Evolutionary conservation across 2,797 vertebrate species (phyloP), one percentile per base, ranked within the genome.

Genomic region (Phataginus tricuspis): DNA sequence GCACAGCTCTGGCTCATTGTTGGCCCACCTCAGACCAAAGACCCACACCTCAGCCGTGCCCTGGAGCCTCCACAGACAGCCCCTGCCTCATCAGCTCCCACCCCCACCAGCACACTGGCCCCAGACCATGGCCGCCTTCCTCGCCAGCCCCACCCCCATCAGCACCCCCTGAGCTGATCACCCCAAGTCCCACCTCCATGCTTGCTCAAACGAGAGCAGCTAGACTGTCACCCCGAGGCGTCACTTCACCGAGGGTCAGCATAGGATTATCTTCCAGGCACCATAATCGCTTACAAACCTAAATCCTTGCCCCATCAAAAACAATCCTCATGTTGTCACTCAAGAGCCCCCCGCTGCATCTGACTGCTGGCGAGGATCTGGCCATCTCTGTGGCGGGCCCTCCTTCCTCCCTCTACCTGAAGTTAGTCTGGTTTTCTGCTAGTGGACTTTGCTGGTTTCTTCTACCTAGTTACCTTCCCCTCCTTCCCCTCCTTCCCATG

Each of bases 321-420:
- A 57, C 29, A 57, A 5, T 14, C 55, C 77, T 23, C 14, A 19
- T 0, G 23, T 15, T 39, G n/a, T n/a, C n/a, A 25, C 74, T 0
- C 9, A 27, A 77, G 53, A 51, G 21, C 31, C 34, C 53, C 13
- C 61, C 4, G 29, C 57, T 6, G 45, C 13, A 45, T 2, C 42
- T 29, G 55, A 68, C 13, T 16, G 55, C 25, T 12, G n/a, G 29
- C 39, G 82, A 91, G 15, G 31, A n/a, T 23, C 1, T 90, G 37
- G 7, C 55, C 23, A 2, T 84, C 61, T 72, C 71, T 57, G 63
- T 9, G 21, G 23, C 16, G 3, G 71, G 68, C 42, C 64, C 42
- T 14, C 9, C 94, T 42, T 29, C 25, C 29, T 45, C 59, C 34
- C 27, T 39, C 12, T 4, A 2, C 5, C 29, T 61, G 55, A 34